phyloP scores from a whole-genome alignment of 2,113 vertebrate species.

The Ammodytes marinus region DNA sequence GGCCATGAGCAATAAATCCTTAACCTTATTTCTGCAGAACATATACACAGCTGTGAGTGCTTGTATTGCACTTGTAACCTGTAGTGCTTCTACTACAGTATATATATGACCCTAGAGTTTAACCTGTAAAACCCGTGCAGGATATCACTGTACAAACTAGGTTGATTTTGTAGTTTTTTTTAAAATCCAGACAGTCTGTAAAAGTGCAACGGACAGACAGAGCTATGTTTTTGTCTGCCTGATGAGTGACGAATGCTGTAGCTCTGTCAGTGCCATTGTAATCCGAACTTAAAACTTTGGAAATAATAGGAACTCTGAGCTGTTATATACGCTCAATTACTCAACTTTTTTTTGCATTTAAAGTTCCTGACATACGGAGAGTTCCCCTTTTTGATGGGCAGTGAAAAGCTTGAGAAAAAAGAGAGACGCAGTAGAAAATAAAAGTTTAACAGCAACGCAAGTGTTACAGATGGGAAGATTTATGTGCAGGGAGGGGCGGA shows the following conservation, averaged over 20 bases:
- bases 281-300: neutral
- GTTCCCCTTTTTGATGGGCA: conserved; percentile 22
- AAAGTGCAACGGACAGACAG: neutral
- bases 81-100: neutral
- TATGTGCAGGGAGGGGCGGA: conserved; percentile 29
- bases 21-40: neutral
- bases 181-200: conserved; percentile 34
- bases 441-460: conserved; percentile 35
- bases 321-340: conserved; percentile 17
- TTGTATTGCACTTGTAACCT: conserved; percentile 31
- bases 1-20: conserved; percentile 19
- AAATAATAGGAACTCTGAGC: neutral
- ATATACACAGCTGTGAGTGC: conserved; percentile 22
- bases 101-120: conserved; percentile 31
- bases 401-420: conserved; percentile 5
- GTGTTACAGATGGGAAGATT: conserved; percentile 34
- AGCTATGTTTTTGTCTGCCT: neutral
- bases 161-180: too few species aligned
- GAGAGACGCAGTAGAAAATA: conserved; percentile 7
- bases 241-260: neutral
- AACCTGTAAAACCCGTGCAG: conserved; percentile 29
- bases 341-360: neutral
- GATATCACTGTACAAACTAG: conserved; percentile 33
- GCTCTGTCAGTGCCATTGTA: conserved; percentile 6
- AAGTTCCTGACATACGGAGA: conserved; percentile 18